Conservation (phyloP, 2,113 vertebrate genomes). For the Podarcis raffonei region DNA sequence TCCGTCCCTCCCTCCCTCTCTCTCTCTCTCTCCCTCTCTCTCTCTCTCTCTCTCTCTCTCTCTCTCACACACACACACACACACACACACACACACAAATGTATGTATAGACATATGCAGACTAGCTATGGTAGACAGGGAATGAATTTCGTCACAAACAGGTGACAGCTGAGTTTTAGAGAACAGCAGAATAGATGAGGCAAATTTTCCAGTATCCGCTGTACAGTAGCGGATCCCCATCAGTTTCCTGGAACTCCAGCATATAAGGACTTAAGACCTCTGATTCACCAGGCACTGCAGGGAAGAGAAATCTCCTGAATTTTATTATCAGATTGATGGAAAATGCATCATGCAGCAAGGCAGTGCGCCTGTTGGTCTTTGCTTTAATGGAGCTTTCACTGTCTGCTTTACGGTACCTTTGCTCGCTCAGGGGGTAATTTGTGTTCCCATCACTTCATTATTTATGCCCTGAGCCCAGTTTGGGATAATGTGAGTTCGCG, state of each 20-base stretch:
- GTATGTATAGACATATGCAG: too few relatives aligned
- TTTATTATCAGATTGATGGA: not conserved
- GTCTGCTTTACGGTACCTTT: not conserved
- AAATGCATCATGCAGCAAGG: not conserved
- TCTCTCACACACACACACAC: too few relatives aligned
- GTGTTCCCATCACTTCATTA: constrained; percentile 18
- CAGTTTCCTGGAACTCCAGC: constrained; percentile 1
- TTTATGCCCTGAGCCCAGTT: constrained; percentile 21
- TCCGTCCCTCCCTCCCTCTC: too few relatives aligned
- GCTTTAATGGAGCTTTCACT: not conserved
- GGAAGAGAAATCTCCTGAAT: not conserved
- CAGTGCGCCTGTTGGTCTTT: not conserved
- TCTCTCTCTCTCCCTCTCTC: too few relatives aligned
- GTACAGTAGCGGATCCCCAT: not conserved
- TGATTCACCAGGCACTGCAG: not conserved
- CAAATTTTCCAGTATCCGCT: not conserved
- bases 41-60: too few relatives aligned
- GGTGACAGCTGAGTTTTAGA: not conserved
- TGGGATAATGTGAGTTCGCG: not conserved
- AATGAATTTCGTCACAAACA: not conserved
- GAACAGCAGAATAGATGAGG: not conserved
- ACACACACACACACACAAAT: too few relatives aligned
- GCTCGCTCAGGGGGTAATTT: not conserved
- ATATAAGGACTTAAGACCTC: fast-evolving
- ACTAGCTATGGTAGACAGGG: not conserved